Base-by-base conservation (phyloP, 2,888 invertebrate genomes). In the Parochlus steinenii region DNA sequence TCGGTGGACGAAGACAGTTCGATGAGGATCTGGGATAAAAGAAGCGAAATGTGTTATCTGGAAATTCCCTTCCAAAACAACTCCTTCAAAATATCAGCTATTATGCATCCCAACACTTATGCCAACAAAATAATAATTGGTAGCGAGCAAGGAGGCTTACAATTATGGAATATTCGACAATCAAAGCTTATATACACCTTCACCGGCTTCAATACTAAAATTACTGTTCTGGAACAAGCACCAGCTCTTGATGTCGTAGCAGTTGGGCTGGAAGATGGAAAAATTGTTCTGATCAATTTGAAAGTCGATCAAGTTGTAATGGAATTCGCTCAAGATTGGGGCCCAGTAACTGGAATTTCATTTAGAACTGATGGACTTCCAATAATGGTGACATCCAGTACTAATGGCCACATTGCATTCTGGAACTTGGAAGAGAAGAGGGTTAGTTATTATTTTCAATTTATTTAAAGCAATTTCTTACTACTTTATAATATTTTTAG, bases 101-200 rank as follows among this genome's bases (percentile, higher is more conserved):
- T 93, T n/a, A 63, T 81, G 38, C 98, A 98, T 64, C 98, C 97
- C 1, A 76, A 73, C 16, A 89, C 95, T 0, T 98, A 97, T 54
- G 57, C 92, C 11, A 97, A 98, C 53, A 98, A 98, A 54, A 69
- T 97, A 40, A 54, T 95, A 18, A 59, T 95, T 25, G 93, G 83
- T 2, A 87, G 87, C 45, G 66, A 72, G 38, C 82, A 89, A 52
- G 93, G 93, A 0, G 56, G 64, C 26, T 49, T 95, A 43, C 87
- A 90, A 49, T 55, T 97, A 41, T 90, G 90, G 86, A 97, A 97
- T 58, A 60, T 95, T 6, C 76, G 77, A 36, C 72, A 72, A 14
- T 71, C 71, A 24, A 77, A 76, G 48, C 58, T 81, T 43, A 64
- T 90, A 31, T 75, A 80, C 53, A 73, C 75, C 1, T 89, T 92